These are phyloP conservation scores for Prunella fulvescens DNA, from an alignment of 2,113 vertebrate genomes.

Conservation along the genomic window DNA sequence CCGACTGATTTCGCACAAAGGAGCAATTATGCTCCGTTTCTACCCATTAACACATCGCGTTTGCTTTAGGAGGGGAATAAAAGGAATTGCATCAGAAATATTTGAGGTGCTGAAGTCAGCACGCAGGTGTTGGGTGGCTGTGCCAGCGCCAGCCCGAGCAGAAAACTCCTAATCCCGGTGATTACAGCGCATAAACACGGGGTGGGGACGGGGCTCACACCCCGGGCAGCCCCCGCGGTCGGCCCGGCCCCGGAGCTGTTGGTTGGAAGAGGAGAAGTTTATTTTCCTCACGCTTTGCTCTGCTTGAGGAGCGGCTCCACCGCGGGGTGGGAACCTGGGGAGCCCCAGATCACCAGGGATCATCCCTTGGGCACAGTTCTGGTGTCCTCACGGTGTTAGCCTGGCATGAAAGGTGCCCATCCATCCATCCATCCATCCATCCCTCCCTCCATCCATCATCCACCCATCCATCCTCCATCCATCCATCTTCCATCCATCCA, in stretches of 20 bases:
- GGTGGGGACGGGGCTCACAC: neutral
- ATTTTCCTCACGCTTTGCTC: neutral
- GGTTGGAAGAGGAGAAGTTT: neutral
- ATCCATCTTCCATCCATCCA: too few relatives aligned
- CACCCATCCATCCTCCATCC: neutral
- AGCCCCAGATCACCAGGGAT: rapidly evolving
- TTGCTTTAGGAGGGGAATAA: neutral
- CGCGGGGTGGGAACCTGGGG: rapidly evolving
- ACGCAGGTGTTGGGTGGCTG: neutral
- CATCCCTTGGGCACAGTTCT: neutral
- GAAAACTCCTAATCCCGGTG: neutral
- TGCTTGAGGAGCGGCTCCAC: rapidly evolving
- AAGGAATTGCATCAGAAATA: neutral
- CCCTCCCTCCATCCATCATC: neutral
- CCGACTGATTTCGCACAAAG: neutral
- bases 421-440: neutral
- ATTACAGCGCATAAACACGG: neutral
- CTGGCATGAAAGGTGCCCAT: neutral
- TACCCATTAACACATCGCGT: neutral
- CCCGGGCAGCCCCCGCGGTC: neutral
- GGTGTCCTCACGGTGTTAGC: neutral
- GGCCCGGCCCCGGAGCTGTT: neutral
- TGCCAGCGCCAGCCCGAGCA: neutral
- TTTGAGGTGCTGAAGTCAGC: slow-evolving; percentile 40
- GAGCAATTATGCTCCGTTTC: neutral